Evolutionary conservation across 2,888 invertebrate genomes (phyloP).

Genomic region (Spialia ferax): DNA sequence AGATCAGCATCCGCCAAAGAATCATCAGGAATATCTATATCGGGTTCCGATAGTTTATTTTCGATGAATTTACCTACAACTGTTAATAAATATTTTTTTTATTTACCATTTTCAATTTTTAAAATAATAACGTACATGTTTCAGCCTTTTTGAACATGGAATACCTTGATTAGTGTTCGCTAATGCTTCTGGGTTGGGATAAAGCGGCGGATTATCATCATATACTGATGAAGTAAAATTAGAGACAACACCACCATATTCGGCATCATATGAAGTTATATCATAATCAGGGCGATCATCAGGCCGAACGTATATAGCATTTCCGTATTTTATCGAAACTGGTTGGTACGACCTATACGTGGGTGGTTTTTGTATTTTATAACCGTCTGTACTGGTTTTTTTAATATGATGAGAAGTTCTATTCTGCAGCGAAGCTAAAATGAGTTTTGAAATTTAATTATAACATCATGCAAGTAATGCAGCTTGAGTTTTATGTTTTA

Average conservation of each 20-base stretch:
- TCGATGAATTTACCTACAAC: conserved; percentile 62
- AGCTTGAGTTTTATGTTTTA: background rate
- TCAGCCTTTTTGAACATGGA: background rate
- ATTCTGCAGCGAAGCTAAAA: conserved; percentile 68
- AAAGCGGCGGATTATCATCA: conserved; percentile 79
- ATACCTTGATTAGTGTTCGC: conserved; percentile 72
- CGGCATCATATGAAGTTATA: conserved; percentile 76
- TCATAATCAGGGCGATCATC: conserved; percentile 76
- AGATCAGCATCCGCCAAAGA: conserved; percentile 89
- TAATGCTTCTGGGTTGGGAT: conserved; percentile 80
- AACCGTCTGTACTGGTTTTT: conserved; percentile 62
- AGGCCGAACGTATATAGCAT: conserved; percentile 66
- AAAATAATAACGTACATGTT: background rate
- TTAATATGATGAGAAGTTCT: conserved; percentile 67
- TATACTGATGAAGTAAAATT: conserved; percentile 83
- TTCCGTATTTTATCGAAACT: conserved; percentile 69
- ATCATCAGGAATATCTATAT: conserved; percentile 87
- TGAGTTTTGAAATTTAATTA: conserved; percentile 4
- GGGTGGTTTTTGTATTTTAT: conserved; percentile 62
- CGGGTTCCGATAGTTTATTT: conserved; percentile 70
- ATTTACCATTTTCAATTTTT: background rate
- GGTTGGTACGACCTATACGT: conserved; percentile 74
- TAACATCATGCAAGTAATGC: background rate
- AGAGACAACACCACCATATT: conserved; percentile 79
- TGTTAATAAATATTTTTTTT: conserved; percentile 37